Base-by-base conservation (phyloP, 2,888 invertebrate species). In the Dusona sp. region DNA sequence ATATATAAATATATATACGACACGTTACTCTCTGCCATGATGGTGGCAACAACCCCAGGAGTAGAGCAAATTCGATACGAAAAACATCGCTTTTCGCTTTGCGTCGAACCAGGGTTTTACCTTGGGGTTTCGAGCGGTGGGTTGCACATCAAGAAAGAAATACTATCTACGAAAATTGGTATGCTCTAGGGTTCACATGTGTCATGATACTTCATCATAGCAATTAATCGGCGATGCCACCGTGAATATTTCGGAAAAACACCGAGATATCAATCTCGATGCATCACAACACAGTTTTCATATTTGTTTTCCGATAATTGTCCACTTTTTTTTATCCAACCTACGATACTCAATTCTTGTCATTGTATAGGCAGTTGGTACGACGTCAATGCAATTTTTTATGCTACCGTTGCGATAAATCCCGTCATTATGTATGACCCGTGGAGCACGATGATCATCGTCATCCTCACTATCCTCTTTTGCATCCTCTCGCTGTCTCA, bases 31-130 rank as follows among this genome's bases (percentile, higher is more conserved):
- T n/a, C 45, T 29, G 22, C 25, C 16, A 19, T 25, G 13, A 16
- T 6, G 29, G 45, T 19, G 33, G 19, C 19, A 33, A 11, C n/a
- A 45, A n/a, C 61, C 45, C 75, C 75, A n/a, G 22, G n/a, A 54
- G 36, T 38, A n/a, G 29, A 19, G 64, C 48, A 77, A 80, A 80
- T 80, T 84, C 78, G 77, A 81, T 81, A 78, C 78, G 85, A 81
- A 85, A 84, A 85, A 85, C 77, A 73, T 81, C 80, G 84, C 78
- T 85, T 13, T 22, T 54, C 73, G 51, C 65, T 54, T 67, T 78
- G 51, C 45, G 36, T 65, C 72, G 51, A 75, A 79, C 85, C 48
- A 79, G 61, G 19, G 72, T 83, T 85, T 79, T 38, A 29, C 64
- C 73, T 42, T 64, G 67, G 67, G 38, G 78, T 57, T 42, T 72